Base-by-base conservation (phyloP, 2,797 vertebrate species). In the Champsocephalus esox region DNA sequence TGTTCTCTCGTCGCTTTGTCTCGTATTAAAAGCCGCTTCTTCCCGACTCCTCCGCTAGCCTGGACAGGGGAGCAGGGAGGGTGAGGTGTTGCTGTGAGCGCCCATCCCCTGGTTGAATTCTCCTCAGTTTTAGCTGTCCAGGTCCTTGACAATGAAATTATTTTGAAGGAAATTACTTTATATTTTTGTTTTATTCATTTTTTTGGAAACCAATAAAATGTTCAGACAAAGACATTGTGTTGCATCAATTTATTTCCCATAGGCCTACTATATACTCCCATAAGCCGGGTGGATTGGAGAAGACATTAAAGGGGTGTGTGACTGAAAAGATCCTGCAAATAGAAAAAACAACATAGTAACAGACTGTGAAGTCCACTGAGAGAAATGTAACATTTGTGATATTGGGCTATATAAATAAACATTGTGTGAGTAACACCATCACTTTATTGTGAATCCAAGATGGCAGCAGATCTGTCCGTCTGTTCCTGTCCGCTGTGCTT, bases 121-220 rank as follows among this genome's bases (percentile, higher is more conserved):
- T 70, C 61, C 41, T 82, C 64, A 59, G 65, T 87, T 85, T 75
- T 78, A 85, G 82, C 88, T 70, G 80, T 92, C 90, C 90, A 73
- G 48, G 80, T 87, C 65, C 66, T 85, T 66, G 74, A 81, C 77
- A 61, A 83, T 71, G 41, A 87, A 85, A 75, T 74, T 69, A 49
- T 83, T 90, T 81, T 85, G 54, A 87, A 80, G 80, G 70, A 87
- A 75, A 81, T 83, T 24, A 32, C 80, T 87, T 92, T 91, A 70
- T 92, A 86, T 88, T 91, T 90, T 86, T 89, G 89, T 87, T 90
- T 86, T 66, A 63, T 83, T 77, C 79, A 51, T 74, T 88, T 80
- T 55, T 61, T 90, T 90, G 75, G 79, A 86, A 92, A 91, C 92
- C 86, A 95, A 95, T 93, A 92, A 93, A 94, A 87, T 80, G 38